Evolutionary conservation across 2,888 invertebrate species (phyloP), one percentile per base, ranked within the genome.

Genomic region (Scaptomyza polygonia): DNA sequence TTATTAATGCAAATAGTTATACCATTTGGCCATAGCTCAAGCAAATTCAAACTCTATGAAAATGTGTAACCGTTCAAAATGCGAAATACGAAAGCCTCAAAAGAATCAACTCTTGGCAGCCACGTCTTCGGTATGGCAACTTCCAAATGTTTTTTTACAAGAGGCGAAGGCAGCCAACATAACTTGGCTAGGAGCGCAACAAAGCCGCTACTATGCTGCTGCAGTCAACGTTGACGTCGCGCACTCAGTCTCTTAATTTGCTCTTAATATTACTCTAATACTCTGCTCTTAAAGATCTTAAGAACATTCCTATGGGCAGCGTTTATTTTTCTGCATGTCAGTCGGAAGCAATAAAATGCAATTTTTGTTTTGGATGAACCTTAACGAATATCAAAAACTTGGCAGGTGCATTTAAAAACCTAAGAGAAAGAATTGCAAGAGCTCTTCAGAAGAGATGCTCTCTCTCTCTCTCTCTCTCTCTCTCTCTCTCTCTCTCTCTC

Each of bases 1-100:
- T 82, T 82, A 87, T 82, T 85, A 84, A 87, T 86, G 82, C 76
- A 84, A 82, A 84, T 86, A 79, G 40, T 21, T 71, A 71, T 76
- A 67, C 79, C 47, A 47, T 47, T 66, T 54, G 51, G 54, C 56
- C 40, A 14, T 14, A 49, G 52, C 51, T 30, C 2, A 9, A 62
- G 45, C 62, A 34, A 59, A 82, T 78, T 76, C 85, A 42, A 53
- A 57, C 44, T 43, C 71, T 82, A 70, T 85, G 72, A 84, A 84
- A 82, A 85, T 82, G 56, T 71, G 62, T 77, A 85, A 77, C 82
- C 68, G 68, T 72, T 82, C 69, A 72, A 75, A 75, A 48, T 75
- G 66, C 44, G 54, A 48, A 16, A 47, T 47, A 16, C 12, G 67
- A 72, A 52, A 47, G 53, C 66, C 48, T 66, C 58, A 55, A 39